Evolutionary conservation across 2,888 invertebrate genomes (phyloP).

Genomic region (Ennomos erosarius): DNA sequence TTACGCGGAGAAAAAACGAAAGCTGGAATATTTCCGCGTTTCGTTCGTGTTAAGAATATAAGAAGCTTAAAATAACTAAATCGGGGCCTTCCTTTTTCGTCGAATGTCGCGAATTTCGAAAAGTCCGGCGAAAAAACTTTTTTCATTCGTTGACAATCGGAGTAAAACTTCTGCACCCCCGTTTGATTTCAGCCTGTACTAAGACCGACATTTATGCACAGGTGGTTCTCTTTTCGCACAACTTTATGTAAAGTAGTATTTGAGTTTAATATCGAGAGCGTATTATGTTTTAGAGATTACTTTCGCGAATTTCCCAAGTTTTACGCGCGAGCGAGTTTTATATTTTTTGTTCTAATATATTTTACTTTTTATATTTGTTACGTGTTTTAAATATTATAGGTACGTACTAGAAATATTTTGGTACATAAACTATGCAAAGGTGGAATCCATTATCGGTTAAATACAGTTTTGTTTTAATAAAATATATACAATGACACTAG

Average conservation of each 20-base stretch:
- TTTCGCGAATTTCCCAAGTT: conserved; percentile 43
- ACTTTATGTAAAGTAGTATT: conserved; percentile 63
- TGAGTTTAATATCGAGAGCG: conserved; percentile 56
- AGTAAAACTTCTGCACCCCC: conserved; percentile 48
- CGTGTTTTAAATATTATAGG: too few species aligned
- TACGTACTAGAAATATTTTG: too few species aligned
- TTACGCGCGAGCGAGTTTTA: conserved; percentile 39
- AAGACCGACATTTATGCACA: conserved; percentile 54
- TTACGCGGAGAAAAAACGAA: conserved; percentile 62
- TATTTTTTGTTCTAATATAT: conserved; percentile 50
- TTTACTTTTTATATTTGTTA: conserved; percentile 1
- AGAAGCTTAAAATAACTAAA: conserved; percentile 75
- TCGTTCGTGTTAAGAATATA: conserved; percentile 71
- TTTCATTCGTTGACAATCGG: conserved; percentile 62
- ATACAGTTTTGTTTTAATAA: too few species aligned
- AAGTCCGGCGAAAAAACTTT: conserved; percentile 58
- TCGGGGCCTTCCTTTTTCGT: conserved; percentile 50
- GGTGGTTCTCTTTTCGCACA: conserved; percentile 60
- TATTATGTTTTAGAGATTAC: conserved; percentile 56
- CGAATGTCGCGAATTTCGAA: conserved; percentile 53
- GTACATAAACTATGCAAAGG: too few species aligned
- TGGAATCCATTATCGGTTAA: too few species aligned
- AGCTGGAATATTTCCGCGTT: conserved; percentile 49
- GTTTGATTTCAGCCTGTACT: conserved; percentile 57
- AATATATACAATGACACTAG: too few species aligned